A percentile compares a stretch with the other conserved stretches of the same genome.
Conservation (phyloP, 2,797 vertebrate genomes). For the Crenuchus spilurus region DNA sequence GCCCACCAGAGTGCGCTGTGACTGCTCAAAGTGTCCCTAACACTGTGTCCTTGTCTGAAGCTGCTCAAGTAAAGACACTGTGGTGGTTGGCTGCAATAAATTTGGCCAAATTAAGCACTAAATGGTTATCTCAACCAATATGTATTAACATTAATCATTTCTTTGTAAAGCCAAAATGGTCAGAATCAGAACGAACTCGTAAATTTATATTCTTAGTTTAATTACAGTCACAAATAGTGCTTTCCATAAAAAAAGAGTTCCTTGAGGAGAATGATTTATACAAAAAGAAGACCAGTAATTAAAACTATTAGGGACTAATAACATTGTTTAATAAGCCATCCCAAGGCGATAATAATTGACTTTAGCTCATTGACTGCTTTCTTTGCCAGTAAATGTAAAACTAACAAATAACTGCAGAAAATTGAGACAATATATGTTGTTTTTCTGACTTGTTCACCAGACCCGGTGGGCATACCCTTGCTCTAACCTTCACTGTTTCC, state of each 20-base stretch:
- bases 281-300: conserved; percentile 78
- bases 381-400: conserved; percentile 58
- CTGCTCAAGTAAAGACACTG: conserved; percentile 86
- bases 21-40: conserved; percentile 63
- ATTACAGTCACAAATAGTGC: conserved; percentile 91
- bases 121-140: conserved; percentile 99
- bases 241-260: conserved; percentile 84
- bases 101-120: conserved; percentile 99
- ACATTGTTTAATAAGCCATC: conserved; percentile 76
- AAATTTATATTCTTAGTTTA: conserved; percentile 96
- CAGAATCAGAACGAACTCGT: conserved; percentile 85
- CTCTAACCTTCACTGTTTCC: conserved; percentile 75
- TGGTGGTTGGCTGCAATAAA: conserved; percentile 93
- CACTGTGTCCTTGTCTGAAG: conserved; percentile 79
- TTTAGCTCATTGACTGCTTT: conserved; percentile 65
- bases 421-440: conserved; percentile 48
- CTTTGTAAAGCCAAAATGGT: conserved; percentile 93
- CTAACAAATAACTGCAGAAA: conserved; percentile 46
- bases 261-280: conserved; percentile 79
- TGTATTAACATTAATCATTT: conserved; percentile 99
- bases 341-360: conserved; percentile 71
- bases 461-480: conserved; percentile 65
- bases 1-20: conserved; percentile 88
- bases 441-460: conserved; percentile 40
- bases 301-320: conserved; percentile 79